Evolutionary conservation across 2,797 vertebrate genomes (phyloP).

Genomic region (Sebastes wilsoni): DNA sequence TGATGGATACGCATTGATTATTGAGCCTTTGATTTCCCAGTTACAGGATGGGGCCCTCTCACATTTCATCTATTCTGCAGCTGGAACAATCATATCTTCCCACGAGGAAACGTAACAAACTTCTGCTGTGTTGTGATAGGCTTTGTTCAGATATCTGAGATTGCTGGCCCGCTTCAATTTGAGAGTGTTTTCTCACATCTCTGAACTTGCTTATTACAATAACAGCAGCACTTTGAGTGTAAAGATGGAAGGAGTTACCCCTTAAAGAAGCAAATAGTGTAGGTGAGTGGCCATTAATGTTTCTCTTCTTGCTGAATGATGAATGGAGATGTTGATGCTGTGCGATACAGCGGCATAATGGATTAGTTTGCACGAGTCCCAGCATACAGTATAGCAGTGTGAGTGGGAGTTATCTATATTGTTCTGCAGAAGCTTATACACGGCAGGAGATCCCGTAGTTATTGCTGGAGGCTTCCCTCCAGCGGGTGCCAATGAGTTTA

Average conservation of each 20-base stretch:
- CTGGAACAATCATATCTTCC: neutral
- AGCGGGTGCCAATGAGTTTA: conserved; percentile 74
- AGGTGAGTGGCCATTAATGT: conserved; percentile 41
- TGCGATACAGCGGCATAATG: conserved; percentile 39
- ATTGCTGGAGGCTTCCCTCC: conserved; percentile 71
- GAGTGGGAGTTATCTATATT: conserved; percentile 56
- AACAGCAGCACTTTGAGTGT: neutral
- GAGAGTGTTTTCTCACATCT: neutral
- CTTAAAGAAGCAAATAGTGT: conserved; percentile 24
- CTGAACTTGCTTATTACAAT: conserved; percentile 14
- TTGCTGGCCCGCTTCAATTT: neutral
- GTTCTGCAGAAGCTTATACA: conserved; percentile 55
- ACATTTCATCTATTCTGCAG: neutral
- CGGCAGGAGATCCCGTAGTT: conserved; percentile 62
- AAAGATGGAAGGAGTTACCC: conserved; percentile 4
- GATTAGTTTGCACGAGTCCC: conserved; percentile 30
- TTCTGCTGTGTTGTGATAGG: neutral
- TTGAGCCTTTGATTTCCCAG: neutral
- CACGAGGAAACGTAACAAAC: neutral
- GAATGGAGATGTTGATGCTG: conserved; percentile 46
- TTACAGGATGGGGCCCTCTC: neutral
- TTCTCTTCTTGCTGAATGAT: conserved; percentile 30
- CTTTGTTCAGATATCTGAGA: neutral
- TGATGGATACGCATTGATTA: neutral
- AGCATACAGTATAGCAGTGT: conserved; percentile 14